These are phyloP conservation scores for Pocillopora verrucosa DNA, from an alignment of 64 coral and sea anemone genomes.

Conservation along the genomic window DNA sequence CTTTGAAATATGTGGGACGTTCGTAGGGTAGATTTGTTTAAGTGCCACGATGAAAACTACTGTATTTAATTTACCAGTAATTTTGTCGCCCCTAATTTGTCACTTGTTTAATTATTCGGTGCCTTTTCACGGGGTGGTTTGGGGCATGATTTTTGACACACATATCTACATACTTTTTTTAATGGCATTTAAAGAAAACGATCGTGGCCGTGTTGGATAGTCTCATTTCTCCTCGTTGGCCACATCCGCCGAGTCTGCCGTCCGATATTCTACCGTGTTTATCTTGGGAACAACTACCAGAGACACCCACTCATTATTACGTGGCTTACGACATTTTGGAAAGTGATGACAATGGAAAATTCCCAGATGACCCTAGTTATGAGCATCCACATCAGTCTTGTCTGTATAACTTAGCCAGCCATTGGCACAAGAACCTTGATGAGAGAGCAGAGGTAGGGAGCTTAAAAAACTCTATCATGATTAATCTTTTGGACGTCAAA, in stretches of 20 bases:
- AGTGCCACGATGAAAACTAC: too few species aligned
- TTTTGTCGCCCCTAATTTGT: too few species aligned
- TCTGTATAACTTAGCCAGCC: constrained; percentile 44
- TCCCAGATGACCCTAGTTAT: constrained; percentile 44
- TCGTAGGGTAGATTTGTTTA: background rate
- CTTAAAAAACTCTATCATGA: background rate
- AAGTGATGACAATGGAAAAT: constrained; percentile 22
- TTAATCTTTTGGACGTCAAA: background rate
- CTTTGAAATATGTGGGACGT: background rate
- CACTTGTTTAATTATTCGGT: too few species aligned
- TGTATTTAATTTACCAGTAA: too few species aligned
- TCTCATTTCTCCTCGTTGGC: constrained; percentile 52
- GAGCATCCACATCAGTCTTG: constrained; percentile 33
- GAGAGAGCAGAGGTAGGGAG: constrained; percentile 13
- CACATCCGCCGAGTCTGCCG: constrained; percentile 40
- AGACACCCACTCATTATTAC: constrained; percentile 38
- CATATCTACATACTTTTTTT: too few species aligned
- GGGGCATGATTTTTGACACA: too few species aligned
- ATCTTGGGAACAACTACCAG: constrained; percentile 21
- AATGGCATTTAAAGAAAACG: constrained; percentile 16
- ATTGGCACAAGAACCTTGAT: constrained; percentile 28
- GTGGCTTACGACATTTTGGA: constrained; percentile 44
- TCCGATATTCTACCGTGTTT: constrained; percentile 9
- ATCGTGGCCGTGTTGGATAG: constrained; percentile 46
- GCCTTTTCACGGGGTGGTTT: too few species aligned